A percentile compares a stretch with the other conserved stretches of the same genome.
Conservation (phyloP, 2,888 invertebrate genomes). For the Microchrysa polita region DNA sequence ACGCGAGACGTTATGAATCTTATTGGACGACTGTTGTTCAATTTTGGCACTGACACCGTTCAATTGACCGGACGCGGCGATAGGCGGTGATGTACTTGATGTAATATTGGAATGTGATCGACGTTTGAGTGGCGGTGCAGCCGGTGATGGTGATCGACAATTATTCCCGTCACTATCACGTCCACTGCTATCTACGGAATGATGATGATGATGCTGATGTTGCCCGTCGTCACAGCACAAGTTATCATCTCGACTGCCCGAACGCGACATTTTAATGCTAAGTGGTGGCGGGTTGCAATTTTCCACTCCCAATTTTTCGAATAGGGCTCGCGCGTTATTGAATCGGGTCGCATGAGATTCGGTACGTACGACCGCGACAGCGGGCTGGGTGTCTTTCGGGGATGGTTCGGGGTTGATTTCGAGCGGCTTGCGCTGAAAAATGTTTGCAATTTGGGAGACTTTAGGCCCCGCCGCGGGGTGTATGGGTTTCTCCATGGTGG, state of each 20-base stretch:
- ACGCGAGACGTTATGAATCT: slow-evolving; percentile 66
- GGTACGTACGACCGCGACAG: slow-evolving; percentile 81
- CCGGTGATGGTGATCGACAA: slow-evolving; percentile 62
- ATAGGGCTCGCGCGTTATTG: slow-evolving; percentile 89
- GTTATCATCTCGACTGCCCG: slow-evolving; percentile 64
- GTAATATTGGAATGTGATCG: slow-evolving; percentile 55
- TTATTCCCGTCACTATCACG: slow-evolving; percentile 49
- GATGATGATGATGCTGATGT: too few relatives aligned
- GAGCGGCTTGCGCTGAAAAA: slow-evolving; percentile 81
- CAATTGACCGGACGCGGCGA: slow-evolving; percentile 58
- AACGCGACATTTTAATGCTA: slow-evolving; percentile 61
- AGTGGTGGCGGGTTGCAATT: slow-evolving; percentile 65
- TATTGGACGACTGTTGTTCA: slow-evolving; percentile 56
- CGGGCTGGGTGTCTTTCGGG: slow-evolving; percentile 63
- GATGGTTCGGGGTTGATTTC: slow-evolving; percentile 59
- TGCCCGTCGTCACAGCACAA: slow-evolving; percentile 59
- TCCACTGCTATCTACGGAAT: background rate
- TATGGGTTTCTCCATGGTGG: slow-evolving; percentile 71
- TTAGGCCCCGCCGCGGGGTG: slow-evolving; percentile 75
- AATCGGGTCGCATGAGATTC: slow-evolving; percentile 91
- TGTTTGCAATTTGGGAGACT: slow-evolving; percentile 91
- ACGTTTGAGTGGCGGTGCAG: slow-evolving; percentile 50
- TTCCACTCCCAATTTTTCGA: slow-evolving; percentile 87
- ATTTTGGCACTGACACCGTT: slow-evolving; percentile 66
- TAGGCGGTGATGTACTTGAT: slow-evolving; percentile 61